Conservation (phyloP, 2,797 vertebrate species). For the Pristis pectinata region DNA sequence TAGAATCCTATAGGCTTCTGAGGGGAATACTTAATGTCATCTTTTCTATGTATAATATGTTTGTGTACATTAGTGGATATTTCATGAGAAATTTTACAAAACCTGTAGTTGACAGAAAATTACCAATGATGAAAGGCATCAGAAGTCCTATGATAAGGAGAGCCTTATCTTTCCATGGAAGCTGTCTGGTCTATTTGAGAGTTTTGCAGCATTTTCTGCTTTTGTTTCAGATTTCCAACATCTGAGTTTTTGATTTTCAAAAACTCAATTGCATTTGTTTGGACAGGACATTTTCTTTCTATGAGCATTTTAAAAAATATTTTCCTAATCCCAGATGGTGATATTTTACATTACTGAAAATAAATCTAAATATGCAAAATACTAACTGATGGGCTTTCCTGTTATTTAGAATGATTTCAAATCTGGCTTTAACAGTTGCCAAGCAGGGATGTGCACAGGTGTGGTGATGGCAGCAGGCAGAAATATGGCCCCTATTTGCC, state of each 20-base stretch:
- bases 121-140: neutral
- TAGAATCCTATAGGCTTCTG: neutral
- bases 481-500: no score
- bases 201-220: no score
- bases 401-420: neutral
- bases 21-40: neutral
- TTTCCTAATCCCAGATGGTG: neutral
- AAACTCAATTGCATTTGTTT: neutral
- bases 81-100: neutral
- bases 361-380: slow-evolving; percentile 3
- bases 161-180: no score
- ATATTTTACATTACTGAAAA: neutral
- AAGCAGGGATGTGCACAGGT: no score
- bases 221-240: no score
- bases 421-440: neutral
- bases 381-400: neutral
- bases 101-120: neutral
- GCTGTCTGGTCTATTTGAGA: no score
- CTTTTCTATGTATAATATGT: neutral
- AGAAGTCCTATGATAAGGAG: no score
- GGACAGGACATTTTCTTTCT: neutral
- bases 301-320: neutral
- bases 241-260: neutral
- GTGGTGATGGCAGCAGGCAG: no score
- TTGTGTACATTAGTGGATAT: neutral